These are phyloP conservation scores for Coenonympha arcania DNA, from an alignment of 2,888 invertebrate species.

Conservation along the genomic window DNA sequence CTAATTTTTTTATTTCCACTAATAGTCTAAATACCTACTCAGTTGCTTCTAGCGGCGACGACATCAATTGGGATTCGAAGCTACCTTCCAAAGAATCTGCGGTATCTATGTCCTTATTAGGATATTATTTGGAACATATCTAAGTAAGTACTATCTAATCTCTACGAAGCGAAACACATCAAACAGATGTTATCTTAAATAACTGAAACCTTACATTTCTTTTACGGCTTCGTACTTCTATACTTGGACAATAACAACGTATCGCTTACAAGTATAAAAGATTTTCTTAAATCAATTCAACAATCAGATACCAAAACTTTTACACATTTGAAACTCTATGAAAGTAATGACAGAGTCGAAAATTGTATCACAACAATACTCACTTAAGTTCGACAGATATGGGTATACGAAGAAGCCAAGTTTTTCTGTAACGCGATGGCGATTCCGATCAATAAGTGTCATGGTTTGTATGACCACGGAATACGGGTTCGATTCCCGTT, in stretches of 20 bases:
- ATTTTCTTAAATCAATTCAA: constrained; percentile 21
- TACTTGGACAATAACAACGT: constrained; percentile 21
- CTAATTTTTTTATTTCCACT: too few relatives aligned
- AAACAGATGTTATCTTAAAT: constrained; percentile 1
- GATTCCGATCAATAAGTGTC: constrained; percentile 16
- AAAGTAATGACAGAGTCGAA: neutral
- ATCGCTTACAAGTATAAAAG: constrained; percentile 19
- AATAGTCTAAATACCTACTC: too few relatives aligned
- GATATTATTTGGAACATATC: too few relatives aligned
- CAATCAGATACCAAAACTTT: neutral
- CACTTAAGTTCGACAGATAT: constrained; percentile 19
- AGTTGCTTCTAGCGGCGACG: too few relatives aligned
- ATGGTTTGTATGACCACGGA: constrained; percentile 21
- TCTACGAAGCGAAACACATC: neutral
- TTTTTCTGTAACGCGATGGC: constrained; percentile 21
- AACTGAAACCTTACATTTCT: constrained; percentile 17
- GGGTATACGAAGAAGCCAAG: constrained; percentile 15
- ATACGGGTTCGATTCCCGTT: constrained; percentile 30
- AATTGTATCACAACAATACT: neutral
- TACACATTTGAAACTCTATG: neutral
- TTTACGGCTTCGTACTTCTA: constrained; percentile 21
- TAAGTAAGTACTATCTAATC: neutral
- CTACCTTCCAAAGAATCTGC: too few relatives aligned
- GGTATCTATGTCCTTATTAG: too few relatives aligned
- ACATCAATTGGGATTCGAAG: too few relatives aligned